A percentile compares a stretch with the other conserved stretches of the same genome.
Conservation (phyloP, 2,797 vertebrate species). For the Picus viridis region DNA sequence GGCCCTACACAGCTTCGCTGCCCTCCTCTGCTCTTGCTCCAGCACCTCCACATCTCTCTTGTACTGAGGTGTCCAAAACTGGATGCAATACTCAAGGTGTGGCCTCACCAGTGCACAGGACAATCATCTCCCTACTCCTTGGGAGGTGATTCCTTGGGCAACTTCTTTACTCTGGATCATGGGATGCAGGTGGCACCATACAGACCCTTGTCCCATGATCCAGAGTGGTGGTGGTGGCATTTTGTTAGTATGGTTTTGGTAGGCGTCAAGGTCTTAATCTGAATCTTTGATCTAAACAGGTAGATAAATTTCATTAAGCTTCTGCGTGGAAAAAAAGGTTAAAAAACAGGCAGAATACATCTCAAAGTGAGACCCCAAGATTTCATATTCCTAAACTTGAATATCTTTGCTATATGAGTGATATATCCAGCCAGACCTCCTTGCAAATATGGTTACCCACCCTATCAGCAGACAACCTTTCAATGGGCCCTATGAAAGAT, state of each 20-base stretch:
- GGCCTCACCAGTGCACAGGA: no score
- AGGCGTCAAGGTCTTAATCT: neutral
- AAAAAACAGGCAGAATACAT: neutral
- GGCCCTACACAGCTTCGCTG: no score
- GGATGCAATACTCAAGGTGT: no score
- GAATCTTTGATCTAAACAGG: neutral
- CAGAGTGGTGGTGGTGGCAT: no score
- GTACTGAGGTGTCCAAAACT: no score
- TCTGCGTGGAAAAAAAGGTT: neutral
- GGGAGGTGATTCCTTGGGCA: neutral
- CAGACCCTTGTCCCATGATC: neutral
- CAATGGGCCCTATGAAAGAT: neutral
- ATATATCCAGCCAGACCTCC: neutral
- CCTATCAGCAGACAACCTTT: neutral
- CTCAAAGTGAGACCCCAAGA: fast-evolving
- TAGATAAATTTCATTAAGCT: neutral
- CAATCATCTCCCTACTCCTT: no score
- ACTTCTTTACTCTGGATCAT: neutral
- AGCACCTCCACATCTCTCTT: no score
- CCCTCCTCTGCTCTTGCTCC: no score
- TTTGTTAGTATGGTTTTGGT: no score
- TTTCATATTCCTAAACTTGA: neutral
- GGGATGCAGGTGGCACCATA: neutral
- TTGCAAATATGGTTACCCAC: neutral
- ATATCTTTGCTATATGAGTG: neutral